Base-by-base conservation (phyloP, 2,113 vertebrate genomes). In the Odocoileus hemionus region DNA sequence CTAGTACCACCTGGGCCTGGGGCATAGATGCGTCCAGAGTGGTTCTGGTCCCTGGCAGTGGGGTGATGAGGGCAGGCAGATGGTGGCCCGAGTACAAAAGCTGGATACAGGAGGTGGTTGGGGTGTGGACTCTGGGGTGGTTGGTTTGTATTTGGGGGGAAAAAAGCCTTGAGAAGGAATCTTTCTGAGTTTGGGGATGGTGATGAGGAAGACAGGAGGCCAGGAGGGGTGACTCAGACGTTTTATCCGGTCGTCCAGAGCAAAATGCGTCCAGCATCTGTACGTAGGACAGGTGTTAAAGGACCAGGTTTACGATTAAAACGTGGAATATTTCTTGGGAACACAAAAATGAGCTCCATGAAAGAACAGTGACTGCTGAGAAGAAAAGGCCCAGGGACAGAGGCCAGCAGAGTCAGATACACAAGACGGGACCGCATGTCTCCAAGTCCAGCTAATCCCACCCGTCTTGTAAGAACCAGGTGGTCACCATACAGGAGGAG, bases 21-120 rank as follows among this genome's bases (percentile, higher is more conserved):
- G 26, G 28, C 25, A 39, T 0, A 39, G 39, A 19, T 7, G 17
- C 3, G 1, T 55, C 33, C 30, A 30, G 1, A 3, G 11, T 33
- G 21, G 1, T 7, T 7, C 74, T 45, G 54, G 36, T 26, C 9
- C 39, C 28, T 36, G 19, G n/a, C 16, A 47, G 39, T 82, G 16
- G 36, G 47, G 17, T 57, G 43, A 25, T n/a, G 17, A 90, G 36
- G 43, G 15, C 89, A 61, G 14, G 13, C 54, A 0, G 2, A 60
- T 17, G 25, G 23, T 45, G 39, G 25, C 30, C 17, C 0, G 5
- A 50, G 11, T 26, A 0, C 14, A 33, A 82, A 30, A 55, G 47
- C 67, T 39, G 14, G 16, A 36, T 30, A 52, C 33, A 28, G 43
- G 28, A 70, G n/a, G 36, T 52, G 21, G 10, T 17, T 55, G 8